Base-by-base conservation (phyloP, 2,797 vertebrate genomes). In the Syngnathus rostellatus region DNA sequence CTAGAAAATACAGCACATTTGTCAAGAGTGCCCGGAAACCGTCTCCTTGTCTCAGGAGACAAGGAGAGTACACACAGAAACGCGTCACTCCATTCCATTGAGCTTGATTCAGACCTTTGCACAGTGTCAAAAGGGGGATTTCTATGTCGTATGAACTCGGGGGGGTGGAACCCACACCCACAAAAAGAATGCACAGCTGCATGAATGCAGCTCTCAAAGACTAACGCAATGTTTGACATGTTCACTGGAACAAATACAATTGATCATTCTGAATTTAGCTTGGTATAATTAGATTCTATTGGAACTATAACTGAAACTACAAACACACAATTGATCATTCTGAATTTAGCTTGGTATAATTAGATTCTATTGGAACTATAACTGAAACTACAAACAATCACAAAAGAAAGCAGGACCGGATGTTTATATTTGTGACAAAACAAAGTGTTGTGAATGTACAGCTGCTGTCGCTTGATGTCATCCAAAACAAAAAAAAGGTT, bases 121-220 rank as follows among this genome's bases (percentile, higher is more conserved):
- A 66, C 73, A 67, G 69, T 7, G 39, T 63, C 43, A 2, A 10
- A 69, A 68, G 65, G 58, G 50, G 67, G 66, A 4, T 63, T 69
- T 71, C 66, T 72, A 72, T 38, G 19, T 77, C 60, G 63, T 74
- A 82, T 59, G 68, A 77, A 73, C 70, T 69, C 74, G 16, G 16
- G 6, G 12, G 12, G 11, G 11, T 3, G 46, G 70, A 78, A 82
- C 57, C 81, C 78, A 81, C 83, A 50, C 82, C 79, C 76, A 72
- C 69, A 67, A 71, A 79, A 86, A 82, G 81, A 86, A 83, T 81
- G 77, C 75, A 75, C 77, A 83, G 77, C 83, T 81, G 78, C 55
- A n/a, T 53, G 72, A 71, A 67, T 50, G 40, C 62, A 63, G 65
- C 43, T 46, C 59, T 61, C 9, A 64, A 62, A 67, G 64, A 63